Evolutionary conservation across 2,113 vertebrate species (phyloP), one percentile per base, ranked within the genome.

Genomic region (Archocentrus centrarchus): DNA sequence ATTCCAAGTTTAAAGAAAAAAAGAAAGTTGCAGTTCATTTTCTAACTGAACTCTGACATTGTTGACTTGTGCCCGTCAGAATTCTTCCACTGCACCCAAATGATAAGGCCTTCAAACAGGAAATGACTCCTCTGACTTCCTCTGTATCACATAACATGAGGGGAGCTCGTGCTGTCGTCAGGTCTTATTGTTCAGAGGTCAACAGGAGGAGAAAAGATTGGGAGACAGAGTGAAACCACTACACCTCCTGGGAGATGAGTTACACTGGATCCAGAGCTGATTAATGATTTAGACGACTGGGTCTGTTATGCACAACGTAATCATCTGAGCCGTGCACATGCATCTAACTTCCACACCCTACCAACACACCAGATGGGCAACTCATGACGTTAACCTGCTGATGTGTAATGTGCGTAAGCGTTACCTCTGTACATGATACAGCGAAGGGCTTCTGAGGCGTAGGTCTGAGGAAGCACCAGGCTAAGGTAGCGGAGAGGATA

Each of bases 381-480:
- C 4, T 22, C 4, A 3, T n/a, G 9, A 13, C 27, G 20, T 83
- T 82, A 75, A 77, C 77, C 82, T 10, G 18, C 61, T n/a, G 88
- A 30, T 80, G 39, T 30, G 83, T 39, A 32, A 17, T 68, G 77
- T 80, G 82, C 17, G 57, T 59, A 50, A 86, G 11, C 14, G 18
- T 90, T 91, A 96, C 96, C 96, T 97, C 95, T 86, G 88, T 95
- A 96, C 95, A 96, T 96, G 88, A 97, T 95, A 80, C 95, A 96
- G 82, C 95, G 95, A 0, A 97, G 93, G n/a, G 95, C 93, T 75
- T 97, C 96, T 0, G 96, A 94, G 70, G 96, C 95, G 22, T 95
- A 96, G 11, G 96, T 97, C 91, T 96, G 96, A 77, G 96, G 96
- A 22, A 97, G 93, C 9, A 79, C 93, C 85, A 97, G 83, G 92